Base-by-base conservation (phyloP, 2,797 vertebrate species). In the Helicolenus hilgendorfi region DNA sequence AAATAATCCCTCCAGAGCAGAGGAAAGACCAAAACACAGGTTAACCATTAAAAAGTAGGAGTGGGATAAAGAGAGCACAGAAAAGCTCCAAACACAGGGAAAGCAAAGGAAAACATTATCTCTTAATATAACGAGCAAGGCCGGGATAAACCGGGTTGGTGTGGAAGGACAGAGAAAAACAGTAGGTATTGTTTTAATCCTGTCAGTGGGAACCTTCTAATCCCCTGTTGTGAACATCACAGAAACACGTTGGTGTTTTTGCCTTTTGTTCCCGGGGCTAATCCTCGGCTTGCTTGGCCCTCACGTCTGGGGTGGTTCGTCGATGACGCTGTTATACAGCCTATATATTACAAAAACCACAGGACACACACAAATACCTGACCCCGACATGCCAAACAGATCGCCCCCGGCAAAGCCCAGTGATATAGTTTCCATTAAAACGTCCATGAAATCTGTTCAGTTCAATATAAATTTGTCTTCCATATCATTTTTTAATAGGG, bases 151-250 rank as follows among this genome's bases (percentile, higher is more conserved):
- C 75, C 14, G 35, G 84, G 83, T 79, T 92, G 77, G 84, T 83
- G 78, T 83, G 64, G 80, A 92, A 90, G 79, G 85, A 92, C 58
- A 84, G 85, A 83, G 75, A 79, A 89, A 87, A 94, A 89, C 85
- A 86, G 83, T 91, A 88, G 92, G 92, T 93, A 96, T 95, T 95
- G 90, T 95, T 96, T 96, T 96, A 96, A 96, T 96, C 96, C 92
- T 89, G 94, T 95, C 95, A 95, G 86, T 85, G 83, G 94, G 88
- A 96, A 86, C 91, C 89, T 81, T 94, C 80, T 95, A 96, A 97
- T 96, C 96, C 92, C 88, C 85, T 94, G 93, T 95, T 94, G 94
- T 94, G 89, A 94, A 93, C 93, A 95, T 95, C 89, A 89, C 84
- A 94, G 84, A 91, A 89, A 81, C 88, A 88, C 72, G 79, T 86